These are phyloP conservation scores for Probosciger aterrimus DNA, from an alignment of 2,113 vertebrate genomes.

Conservation along the genomic window DNA sequence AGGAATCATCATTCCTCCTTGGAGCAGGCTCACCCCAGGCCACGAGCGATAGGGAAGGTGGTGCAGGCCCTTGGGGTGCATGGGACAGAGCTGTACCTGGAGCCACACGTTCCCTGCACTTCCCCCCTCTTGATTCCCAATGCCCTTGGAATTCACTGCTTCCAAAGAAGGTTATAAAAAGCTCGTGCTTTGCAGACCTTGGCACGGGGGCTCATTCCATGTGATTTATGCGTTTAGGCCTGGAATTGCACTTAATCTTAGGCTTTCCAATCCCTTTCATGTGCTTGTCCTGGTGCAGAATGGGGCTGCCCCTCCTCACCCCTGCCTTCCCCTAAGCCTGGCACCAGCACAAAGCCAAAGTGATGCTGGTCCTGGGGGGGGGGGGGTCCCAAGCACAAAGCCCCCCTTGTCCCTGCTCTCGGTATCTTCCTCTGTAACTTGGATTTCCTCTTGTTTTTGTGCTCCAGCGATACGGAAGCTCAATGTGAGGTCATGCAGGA, in stretches of 20 bases:
- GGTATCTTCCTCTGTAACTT: background rate
- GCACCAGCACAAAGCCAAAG: background rate
- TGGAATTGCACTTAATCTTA: background rate
- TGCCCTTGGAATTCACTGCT: background rate
- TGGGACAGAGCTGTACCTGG: background rate
- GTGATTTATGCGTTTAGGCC: background rate
- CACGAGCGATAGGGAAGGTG: background rate
- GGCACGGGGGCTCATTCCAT: background rate
- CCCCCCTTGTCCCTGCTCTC: background rate
- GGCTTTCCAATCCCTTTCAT: background rate
- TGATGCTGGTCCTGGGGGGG: background rate
- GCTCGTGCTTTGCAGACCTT: background rate
- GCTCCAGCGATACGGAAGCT: slow-evolving; percentile 86
- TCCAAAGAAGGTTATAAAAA: background rate
- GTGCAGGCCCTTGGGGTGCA: background rate
- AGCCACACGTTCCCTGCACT: background rate
- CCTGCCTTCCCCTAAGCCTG: background rate
- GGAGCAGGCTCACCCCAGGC: background rate
- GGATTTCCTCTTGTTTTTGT: slow-evolving; percentile 12
- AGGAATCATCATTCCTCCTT: background rate
- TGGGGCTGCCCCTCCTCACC: background rate
- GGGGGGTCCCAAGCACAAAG: background rate
- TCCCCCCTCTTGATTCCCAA: background rate
- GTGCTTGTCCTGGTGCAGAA: background rate
- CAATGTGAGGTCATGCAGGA: slow-evolving; percentile 99